Evolutionary conservation across 2,113 vertebrate species (phyloP).

Genomic region (Hepsetus odoe): DNA sequence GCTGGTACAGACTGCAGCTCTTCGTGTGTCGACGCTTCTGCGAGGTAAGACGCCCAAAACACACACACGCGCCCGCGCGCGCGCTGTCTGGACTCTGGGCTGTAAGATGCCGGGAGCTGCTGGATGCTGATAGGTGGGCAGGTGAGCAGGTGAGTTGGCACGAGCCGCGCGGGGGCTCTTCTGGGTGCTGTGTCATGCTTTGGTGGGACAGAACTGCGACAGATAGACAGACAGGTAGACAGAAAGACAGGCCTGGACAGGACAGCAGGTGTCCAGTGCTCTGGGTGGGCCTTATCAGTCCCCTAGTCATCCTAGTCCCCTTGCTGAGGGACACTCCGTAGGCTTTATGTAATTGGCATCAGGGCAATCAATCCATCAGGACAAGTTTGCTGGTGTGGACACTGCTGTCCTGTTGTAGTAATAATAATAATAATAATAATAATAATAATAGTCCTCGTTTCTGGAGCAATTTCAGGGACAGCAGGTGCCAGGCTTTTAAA

Average conservation of each 20-base stretch:
- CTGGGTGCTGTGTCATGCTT: slow-evolving; percentile 38
- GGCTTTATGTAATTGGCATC: background rate
- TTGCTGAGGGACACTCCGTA: background rate
- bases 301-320: too few species aligned
- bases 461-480: too few species aligned
- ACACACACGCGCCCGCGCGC: background rate
- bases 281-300: background rate
- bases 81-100: background rate
- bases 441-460: background rate
- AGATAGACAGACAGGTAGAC: too few species aligned
- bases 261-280: background rate
- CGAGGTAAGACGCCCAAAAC: background rate
- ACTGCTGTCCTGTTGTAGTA: background rate
- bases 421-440: too few species aligned
- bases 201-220: slow-evolving; percentile 2
- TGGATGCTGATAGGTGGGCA: background rate
- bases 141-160: background rate
- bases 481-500: background rate
- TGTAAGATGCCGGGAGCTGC: background rate
- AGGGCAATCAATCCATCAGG: background rate
- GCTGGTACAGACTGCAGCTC: slow-evolving; percentile 33
- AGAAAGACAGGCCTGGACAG: slow-evolving; percentile 21
- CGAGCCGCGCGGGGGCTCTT: background rate
- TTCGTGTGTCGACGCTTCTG: slow-evolving; percentile 11
- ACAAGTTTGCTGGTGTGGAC: background rate